phyloP scores from a whole-genome alignment of 2,797 vertebrate species.

The Leuciscus waleckii region DNA sequence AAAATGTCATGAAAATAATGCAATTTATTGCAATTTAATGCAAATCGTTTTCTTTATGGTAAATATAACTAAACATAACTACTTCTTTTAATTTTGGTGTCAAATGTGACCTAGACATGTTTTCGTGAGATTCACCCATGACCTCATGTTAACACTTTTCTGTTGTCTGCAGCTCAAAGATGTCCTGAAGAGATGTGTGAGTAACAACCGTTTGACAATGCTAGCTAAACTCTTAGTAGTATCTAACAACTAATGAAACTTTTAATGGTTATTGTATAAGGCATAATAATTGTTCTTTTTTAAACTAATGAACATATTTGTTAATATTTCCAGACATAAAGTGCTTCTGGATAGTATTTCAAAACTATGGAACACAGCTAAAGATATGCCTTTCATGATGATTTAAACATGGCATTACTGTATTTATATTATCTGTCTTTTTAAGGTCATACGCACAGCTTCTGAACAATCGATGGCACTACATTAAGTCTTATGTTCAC shows the following conservation, averaged over 20 bases:
- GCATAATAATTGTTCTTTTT: neutral
- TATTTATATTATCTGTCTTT: conserved; percentile 40
- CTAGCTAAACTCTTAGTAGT: conserved; percentile 5
- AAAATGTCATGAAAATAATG: neutral
- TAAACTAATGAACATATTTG: neutral
- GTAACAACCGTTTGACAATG: conserved; percentile 8
- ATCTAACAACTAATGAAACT: neutral
- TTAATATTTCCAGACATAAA: neutral
- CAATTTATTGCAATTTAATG: too few species aligned
- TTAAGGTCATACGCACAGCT: conserved; percentile 46
- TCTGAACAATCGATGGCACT: conserved; percentile 43
- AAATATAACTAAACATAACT: neutral
- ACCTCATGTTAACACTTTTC: conserved; percentile 5
- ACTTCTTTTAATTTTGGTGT: neutral
- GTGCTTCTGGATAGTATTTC: conserved; percentile 7
- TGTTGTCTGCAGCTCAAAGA: neutral
- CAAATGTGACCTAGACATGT: neutral
- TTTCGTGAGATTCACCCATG: neutral
- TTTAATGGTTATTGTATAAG: neutral
- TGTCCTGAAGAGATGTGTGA: conserved; percentile 3
- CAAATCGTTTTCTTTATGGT: too few species aligned
- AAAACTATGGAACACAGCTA: neutral
- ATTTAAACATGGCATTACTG: conserved; percentile 29
- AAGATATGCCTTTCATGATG: conserved; percentile 36
- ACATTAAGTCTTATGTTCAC: conserved; percentile 48